Conservation (phyloP, 2,797 vertebrate species). For the Gadopsis bispinosus region DNA sequence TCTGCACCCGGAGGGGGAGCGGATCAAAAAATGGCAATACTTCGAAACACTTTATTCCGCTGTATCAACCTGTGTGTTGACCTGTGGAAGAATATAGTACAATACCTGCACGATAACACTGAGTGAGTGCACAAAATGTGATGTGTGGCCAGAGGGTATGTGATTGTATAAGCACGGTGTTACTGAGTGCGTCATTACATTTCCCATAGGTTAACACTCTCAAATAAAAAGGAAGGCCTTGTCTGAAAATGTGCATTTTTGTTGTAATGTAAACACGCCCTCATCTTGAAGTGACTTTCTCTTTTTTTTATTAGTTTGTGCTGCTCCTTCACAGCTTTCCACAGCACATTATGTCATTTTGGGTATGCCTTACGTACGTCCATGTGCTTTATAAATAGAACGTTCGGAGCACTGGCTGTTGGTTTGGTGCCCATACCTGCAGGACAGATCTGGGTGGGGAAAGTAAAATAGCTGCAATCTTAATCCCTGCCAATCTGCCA, state of each 20-base stretch:
- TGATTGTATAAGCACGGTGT: conserved; percentile 1
- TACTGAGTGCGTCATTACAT: conserved; percentile 18
- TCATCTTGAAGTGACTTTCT: background rate
- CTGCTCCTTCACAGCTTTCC: background rate
- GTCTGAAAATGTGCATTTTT: background rate
- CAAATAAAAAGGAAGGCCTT: background rate
- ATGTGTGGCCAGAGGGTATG: conserved; percentile 13
- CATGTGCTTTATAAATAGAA: background rate
- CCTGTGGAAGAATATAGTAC: conserved; percentile 48
- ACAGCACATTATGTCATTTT: background rate
- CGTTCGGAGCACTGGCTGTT: background rate
- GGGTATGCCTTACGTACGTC: background rate
- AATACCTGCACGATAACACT: conserved; percentile 22
- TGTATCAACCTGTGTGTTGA: conserved; percentile 62
- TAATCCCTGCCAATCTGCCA: background rate
- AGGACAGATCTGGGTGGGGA: background rate
- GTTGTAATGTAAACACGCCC: background rate
- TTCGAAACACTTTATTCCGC: conserved; percentile 55
- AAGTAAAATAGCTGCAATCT: background rate
- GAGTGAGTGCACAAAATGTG: conserved; percentile 8
- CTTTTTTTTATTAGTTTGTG: background rate
- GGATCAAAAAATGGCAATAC: conserved; percentile 56
- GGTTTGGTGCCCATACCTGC: background rate
- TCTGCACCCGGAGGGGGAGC: conserved; percentile 46
- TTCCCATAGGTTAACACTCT: conserved; percentile 16